Conservation (phyloP, 2,888 invertebrate genomes). For the Gymnocheta viridis region DNA sequence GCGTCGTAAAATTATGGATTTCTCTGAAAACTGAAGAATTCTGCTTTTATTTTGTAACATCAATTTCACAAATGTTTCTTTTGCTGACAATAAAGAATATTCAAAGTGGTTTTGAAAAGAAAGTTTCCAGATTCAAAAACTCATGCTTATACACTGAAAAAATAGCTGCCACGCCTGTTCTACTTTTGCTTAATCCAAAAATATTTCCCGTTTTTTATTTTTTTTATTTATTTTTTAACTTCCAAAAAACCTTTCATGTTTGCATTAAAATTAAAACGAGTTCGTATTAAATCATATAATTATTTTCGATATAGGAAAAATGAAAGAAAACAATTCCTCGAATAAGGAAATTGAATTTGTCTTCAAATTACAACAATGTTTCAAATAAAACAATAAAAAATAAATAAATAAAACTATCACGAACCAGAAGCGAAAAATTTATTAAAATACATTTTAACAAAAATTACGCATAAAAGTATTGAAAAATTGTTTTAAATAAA, state of each 20-base stretch:
- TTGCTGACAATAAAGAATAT: too few species aligned
- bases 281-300: background rate
- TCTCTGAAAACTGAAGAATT: too few species aligned
- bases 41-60: too few species aligned
- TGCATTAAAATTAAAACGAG: background rate
- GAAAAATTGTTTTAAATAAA: background rate
- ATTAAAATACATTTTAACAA: slow-evolving; percentile 4
- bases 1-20: too few species aligned
- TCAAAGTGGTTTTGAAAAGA: too few species aligned
- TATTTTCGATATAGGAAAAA: background rate
- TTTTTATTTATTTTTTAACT: background rate
- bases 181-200: background rate
- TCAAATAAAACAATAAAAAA: slow-evolving; percentile 19
- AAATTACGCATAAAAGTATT: slow-evolving; percentile 31
- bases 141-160: too few species aligned
- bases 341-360: slow-evolving; percentile 20
- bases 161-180: too few species aligned
- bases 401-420: background rate
- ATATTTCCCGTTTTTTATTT: background rate
- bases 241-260: background rate
- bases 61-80: too few species aligned
- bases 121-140: too few species aligned
- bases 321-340: slow-evolving; percentile 8
- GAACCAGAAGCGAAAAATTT: slow-evolving; percentile 3
- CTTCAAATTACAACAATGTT: background rate